Evolutionary conservation across 2,888 invertebrate genomes (phyloP).

Genomic region (Leptarthrus brevirostris): DNA sequence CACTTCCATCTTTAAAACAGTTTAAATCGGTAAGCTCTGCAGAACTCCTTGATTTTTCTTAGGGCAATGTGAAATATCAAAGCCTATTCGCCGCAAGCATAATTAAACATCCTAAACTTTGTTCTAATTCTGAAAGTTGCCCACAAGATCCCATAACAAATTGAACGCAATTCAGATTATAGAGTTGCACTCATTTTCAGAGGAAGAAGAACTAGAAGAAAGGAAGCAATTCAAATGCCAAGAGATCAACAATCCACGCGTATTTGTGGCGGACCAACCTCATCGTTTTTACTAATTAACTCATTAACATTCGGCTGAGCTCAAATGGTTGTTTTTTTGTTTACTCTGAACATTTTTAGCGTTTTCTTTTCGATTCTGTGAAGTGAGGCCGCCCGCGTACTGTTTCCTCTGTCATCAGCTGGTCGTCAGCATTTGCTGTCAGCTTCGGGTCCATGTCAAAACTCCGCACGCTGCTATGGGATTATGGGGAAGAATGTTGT

Average conservation of each 20-base stretch:
- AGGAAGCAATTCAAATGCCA: slow-evolving; percentile 21
- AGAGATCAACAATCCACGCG: slow-evolving; percentile 31
- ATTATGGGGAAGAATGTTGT: slow-evolving; percentile 17
- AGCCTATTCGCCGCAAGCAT: too few relatives aligned
- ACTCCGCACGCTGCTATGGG: slow-evolving; percentile 14
- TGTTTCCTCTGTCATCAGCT: slow-evolving; percentile 24
- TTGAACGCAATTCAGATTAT: too few relatives aligned
- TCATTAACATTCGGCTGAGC: slow-evolving; percentile 52
- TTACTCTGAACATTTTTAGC: slow-evolving; percentile 9
- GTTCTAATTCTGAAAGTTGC: too few relatives aligned
- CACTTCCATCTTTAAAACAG: too few relatives aligned
- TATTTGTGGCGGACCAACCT: slow-evolving; percentile 52
- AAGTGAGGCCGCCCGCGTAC: slow-evolving; percentile 37
- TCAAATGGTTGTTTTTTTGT: slow-evolving; percentile 30
- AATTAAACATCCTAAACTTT: too few relatives aligned
- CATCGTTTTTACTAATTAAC: slow-evolving; percentile 55
- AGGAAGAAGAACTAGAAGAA: neutral
- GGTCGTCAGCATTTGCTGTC: slow-evolving; percentile 19
- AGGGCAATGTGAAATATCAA: too few relatives aligned
- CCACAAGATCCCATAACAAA: too few relatives aligned
- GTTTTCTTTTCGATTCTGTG: slow-evolving; percentile 37
- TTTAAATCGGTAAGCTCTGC: too few relatives aligned
- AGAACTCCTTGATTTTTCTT: too few relatives aligned
- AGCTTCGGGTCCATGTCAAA: slow-evolving; percentile 26
- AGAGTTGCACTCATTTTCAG: neutral